A percentile compares a stretch with the other conserved stretches of the same genome.
These are phyloP conservation scores for Antrozous pallidus DNA, from an alignment of 2,797 vertebrate genomes.

Conservation along the genomic window DNA sequence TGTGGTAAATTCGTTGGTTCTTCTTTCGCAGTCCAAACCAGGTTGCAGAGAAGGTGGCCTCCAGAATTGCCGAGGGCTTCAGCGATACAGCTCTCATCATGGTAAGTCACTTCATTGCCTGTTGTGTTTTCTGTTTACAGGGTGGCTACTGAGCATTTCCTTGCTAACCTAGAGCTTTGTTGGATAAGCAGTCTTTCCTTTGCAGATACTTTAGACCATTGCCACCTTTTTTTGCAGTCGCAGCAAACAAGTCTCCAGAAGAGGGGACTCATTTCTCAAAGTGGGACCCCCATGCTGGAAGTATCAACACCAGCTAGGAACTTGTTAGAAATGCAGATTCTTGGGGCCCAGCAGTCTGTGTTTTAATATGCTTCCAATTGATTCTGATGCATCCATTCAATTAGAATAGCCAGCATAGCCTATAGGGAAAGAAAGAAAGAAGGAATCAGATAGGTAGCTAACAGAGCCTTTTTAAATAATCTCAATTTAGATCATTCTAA, in stretches of 20 bases:
- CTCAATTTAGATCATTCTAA: neutral
- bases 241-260: neutral
- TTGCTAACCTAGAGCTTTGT: neutral
- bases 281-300: neutral
- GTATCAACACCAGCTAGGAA: neutral
- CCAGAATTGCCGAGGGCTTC: constrained; percentile 95
- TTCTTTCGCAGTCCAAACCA: constrained; percentile 91
- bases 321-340: neutral
- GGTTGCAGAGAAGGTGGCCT: constrained; percentile 95
- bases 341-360: neutral
- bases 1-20: neutral
- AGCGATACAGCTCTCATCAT: constrained; percentile 93
- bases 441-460: neutral
- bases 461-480: neutral
- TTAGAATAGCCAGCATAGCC: neutral
- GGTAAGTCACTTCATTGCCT: constrained; percentile 80
- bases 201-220: neutral
- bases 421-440: neutral
- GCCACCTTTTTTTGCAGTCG: neutral
- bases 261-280: neutral
- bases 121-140: neutral
- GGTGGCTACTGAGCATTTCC: neutral
- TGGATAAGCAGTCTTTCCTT: neutral
- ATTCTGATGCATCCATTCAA: neutral
- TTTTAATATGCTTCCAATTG: neutral